A percentile compares a stretch with the other conserved stretches of the same genome.
Conservation (phyloP, 2,797 vertebrate genomes). For the Anas capensis region DNA sequence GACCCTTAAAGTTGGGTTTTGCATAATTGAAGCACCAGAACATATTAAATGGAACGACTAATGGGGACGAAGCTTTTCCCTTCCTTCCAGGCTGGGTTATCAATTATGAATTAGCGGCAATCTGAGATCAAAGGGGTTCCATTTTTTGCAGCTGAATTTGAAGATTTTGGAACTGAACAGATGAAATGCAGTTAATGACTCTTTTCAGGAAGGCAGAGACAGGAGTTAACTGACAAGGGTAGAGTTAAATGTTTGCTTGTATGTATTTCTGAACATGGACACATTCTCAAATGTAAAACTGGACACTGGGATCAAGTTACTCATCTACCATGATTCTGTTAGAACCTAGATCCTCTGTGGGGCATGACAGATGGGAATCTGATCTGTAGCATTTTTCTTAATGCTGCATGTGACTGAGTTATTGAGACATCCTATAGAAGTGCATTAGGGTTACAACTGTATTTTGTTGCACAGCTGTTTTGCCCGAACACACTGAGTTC, state of each 20-base stretch:
- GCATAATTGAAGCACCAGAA: constrained; percentile 63
- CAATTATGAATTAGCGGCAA: constrained; percentile 70
- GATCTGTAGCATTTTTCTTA: not conserved
- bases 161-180: constrained; percentile 67
- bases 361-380: not conserved
- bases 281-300: not conserved
- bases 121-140: constrained; percentile 70
- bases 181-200: constrained; percentile 62
- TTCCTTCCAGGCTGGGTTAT: constrained; percentile 57
- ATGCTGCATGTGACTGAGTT: not conserved
- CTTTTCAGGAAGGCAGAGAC: constrained; percentile 33
- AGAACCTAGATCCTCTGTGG: not conserved
- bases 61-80: constrained; percentile 49
- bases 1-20: constrained; percentile 51
- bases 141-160: constrained; percentile 63
- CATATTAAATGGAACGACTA: constrained; percentile 58
- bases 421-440: not conserved
- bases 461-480: not conserved
- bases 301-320: not conserved
- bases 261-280: not conserved
- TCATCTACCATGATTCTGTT: not conserved
- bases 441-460: accelerated
- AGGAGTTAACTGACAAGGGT: constrained; percentile 5
- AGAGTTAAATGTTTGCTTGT: constrained; percentile 7
- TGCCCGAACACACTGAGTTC: not conserved